Evolutionary conservation across 2,797 vertebrate species (phyloP), one percentile per base, ranked within the genome.

Genomic region (Diceros bicornis): DNA sequence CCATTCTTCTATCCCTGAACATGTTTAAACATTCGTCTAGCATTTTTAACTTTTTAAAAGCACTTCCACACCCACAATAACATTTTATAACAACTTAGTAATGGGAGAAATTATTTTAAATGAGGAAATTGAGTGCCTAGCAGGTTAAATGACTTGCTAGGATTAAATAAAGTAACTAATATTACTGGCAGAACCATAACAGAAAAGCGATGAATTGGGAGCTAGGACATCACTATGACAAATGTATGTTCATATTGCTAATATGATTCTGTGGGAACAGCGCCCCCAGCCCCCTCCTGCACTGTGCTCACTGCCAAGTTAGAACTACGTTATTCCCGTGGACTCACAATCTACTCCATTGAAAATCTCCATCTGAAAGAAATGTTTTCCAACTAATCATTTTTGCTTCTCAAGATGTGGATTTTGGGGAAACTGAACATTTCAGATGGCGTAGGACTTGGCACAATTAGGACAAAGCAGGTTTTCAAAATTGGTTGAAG

Each of bases 401-500:
- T 55, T 82, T 94, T 69, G 64, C 72, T 79, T 89, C 79, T 89
- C 17, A 84, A 77, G 29, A 74, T 29, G 12, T 82, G 14, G 47
- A 25, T 57, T 69, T 97, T n/a, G 2, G 32, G 29, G 74, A 83
- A 92, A 71, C 4, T 29, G 2, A 50, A 29, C 64, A 29, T 93
- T 95, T 69, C 79, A 71, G 34, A n/a, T 86, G 64, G 29, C 34
- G 85, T 37, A 71, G n/a, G 47, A 83, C 25, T 61, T 94, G 94
- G 78, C 89, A 62, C 4, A 68, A 4, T 68, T 71, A 83, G 29
- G 85, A 72, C 52, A 94, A 96, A 95, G 61, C 23, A 13, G 41
- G 62, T 71, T 95, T 95, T 89, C n/a, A 17, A 89, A 95, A 89
- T 66, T 61, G 21, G 52, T 64, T 95, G 64, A 47, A 97, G 94